Conservation (phyloP, 2,113 vertebrate species). For the Erinaceus europaeus region DNA sequence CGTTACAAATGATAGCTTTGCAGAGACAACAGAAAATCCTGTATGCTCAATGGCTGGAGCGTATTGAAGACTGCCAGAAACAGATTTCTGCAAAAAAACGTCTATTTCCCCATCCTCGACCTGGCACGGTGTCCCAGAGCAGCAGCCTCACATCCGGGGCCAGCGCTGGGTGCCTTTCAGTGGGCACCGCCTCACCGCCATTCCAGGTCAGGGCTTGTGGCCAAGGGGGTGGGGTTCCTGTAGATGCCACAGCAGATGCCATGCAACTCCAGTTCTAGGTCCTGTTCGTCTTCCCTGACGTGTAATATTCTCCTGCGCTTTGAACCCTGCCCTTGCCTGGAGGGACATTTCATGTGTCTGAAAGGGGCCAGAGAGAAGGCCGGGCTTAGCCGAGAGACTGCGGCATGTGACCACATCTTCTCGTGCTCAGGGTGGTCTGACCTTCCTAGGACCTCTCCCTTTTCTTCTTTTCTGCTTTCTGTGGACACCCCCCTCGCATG, state of each 20-base stretch:
- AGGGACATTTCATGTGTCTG: not conserved
- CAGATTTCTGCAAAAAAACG: constrained; percentile 46
- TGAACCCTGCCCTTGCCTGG: not conserved
- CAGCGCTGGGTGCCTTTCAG: not conserved
- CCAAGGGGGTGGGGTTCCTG: not conserved
- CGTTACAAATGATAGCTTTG: constrained; percentile 70
- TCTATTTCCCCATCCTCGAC: not conserved
- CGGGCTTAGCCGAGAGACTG: not conserved
- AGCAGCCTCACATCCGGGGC: not conserved
- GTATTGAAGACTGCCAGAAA: constrained; percentile 56
- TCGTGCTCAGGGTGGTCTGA: too few relatives aligned
- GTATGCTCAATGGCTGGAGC: constrained; percentile 39
- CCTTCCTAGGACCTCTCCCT: not conserved
- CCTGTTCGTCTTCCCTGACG: too few relatives aligned
- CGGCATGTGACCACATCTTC: too few relatives aligned
- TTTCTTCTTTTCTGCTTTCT: too few relatives aligned
- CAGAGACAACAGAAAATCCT: constrained; percentile 69
- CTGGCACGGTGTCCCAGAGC: not conserved
- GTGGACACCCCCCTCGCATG: too few relatives aligned
- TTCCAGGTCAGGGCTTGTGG: not conserved
- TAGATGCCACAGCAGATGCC: too few relatives aligned
- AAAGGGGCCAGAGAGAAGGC: too few relatives aligned
- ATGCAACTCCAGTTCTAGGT: too few relatives aligned
- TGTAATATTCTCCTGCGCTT: not conserved
- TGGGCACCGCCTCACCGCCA: too few relatives aligned